phyloP scores from a whole-genome alignment of 1,140 invertebrate species.

The Drosophila lini region DNA sequence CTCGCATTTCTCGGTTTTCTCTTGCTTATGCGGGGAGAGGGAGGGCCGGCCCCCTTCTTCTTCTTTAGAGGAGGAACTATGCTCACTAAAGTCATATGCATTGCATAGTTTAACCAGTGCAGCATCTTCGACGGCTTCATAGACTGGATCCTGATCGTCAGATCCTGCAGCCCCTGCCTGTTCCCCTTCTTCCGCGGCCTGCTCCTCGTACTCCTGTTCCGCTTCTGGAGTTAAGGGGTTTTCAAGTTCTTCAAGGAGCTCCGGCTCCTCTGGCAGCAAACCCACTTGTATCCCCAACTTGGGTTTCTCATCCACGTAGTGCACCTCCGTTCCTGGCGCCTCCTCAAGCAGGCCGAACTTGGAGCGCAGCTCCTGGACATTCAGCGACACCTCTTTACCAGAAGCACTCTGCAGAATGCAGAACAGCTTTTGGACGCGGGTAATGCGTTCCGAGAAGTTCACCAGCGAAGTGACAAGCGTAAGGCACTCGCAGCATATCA shows the following conservation, averaged over 20 bases:
- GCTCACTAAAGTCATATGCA: slow-evolving; percentile 27
- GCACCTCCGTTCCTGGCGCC: slow-evolving; percentile 54
- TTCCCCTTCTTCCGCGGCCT: background rate
- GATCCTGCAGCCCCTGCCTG: background rate
- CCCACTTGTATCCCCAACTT: slow-evolving; percentile 43
- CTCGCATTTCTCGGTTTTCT: background rate
- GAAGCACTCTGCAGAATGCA: slow-evolving; percentile 46
- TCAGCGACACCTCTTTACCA: slow-evolving; percentile 17
- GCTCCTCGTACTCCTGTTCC: slow-evolving; percentile 6
- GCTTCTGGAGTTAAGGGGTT: slow-evolving; percentile 51
- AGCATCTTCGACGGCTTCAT: slow-evolving; percentile 10
- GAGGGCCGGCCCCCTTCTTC: background rate
- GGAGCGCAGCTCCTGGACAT: slow-evolving; percentile 48
- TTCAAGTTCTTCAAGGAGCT: slow-evolving; percentile 48
- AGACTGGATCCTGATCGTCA: background rate
- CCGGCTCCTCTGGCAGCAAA: slow-evolving; percentile 42
- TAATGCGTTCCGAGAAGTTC: slow-evolving; percentile 69
- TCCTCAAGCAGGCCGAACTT: slow-evolving; percentile 58
- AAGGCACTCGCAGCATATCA: slow-evolving; percentile 70
- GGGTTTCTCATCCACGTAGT: slow-evolving; percentile 66
- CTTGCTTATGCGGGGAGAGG: background rate
- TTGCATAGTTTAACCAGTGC: slow-evolving; percentile 44
- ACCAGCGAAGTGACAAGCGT: slow-evolving; percentile 66
- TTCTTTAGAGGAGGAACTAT: slow-evolving; percentile 1
- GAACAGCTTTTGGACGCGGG: slow-evolving; percentile 69